Conservation (phyloP, 2,797 vertebrate species). For the Lacerta viridis region DNA sequence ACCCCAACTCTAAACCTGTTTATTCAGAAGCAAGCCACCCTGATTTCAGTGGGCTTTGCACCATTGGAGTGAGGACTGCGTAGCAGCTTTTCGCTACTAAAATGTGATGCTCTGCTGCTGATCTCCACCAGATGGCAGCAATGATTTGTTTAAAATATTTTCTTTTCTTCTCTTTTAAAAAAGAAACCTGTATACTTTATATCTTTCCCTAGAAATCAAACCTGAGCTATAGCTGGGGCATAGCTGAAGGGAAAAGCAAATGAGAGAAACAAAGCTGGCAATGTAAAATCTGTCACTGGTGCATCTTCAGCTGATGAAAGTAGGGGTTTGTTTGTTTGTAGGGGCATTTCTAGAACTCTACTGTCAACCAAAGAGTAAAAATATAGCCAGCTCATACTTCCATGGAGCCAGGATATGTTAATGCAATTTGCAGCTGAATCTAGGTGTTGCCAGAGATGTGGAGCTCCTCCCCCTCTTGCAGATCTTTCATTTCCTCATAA, state of each 20-base stretch:
- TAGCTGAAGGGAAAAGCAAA: neutral
- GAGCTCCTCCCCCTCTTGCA: neutral
- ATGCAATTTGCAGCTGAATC: neutral
- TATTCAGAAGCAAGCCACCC: neutral
- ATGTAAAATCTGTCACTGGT: neutral
- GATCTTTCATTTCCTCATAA: neutral
- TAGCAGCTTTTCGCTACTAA: too few species aligned
- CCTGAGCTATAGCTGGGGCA: too few species aligned
- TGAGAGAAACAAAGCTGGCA: neutral
- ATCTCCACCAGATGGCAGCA: conserved; percentile 33
- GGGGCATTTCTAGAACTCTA: neutral
- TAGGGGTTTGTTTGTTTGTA: neutral
- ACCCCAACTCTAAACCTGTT: neutral
- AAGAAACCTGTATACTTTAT: neutral
- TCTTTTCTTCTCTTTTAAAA: neutral
- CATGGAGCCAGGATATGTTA: neutral
- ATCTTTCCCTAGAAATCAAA: too few species aligned
- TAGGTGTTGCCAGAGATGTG: neutral
- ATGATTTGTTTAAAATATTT: neutral
- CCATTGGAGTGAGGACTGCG: neutral
- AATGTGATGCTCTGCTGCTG: neutral
- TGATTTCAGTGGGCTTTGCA: neutral
- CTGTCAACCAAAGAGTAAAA: neutral
- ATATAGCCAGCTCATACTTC: neutral
- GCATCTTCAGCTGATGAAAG: neutral